Evolutionary conservation across 2,113 vertebrate species (phyloP), one percentile per base, ranked within the genome.

Genomic region (Dolichallabes microphthalmus): DNA sequence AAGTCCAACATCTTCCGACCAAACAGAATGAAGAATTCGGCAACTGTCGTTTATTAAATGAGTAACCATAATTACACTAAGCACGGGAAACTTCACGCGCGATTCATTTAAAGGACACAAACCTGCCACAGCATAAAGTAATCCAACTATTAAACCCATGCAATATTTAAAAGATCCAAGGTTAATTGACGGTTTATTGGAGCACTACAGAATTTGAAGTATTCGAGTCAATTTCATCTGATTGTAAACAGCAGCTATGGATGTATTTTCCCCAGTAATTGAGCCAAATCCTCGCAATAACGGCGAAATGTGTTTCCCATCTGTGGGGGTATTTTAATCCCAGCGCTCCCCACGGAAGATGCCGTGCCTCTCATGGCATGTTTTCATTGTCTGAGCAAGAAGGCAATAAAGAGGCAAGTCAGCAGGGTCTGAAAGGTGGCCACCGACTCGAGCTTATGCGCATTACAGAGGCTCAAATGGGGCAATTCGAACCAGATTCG

Each of bases 251-350:
- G 89, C 88, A 32, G 58, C 14, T 0, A 66, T 93, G 93, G 91
- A 93, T 94, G 92, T 93, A 88, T 93, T 94, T 91, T 92, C 85
- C 90, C 87, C 86, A 82, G 90, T 92, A 92, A 94, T 94, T 93
- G 86, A 93, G 91, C 90, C 80, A 91, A 94, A 93, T 92, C 90
- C 91, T 89, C 88, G n/a, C 20, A 5, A 74, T 22, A 92, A 92
- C 84, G 39, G 64, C 79, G 89, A 91, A 91, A 93, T 90, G 88
- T 89, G 89, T 90, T 91, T 88, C 74, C 20, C n/a, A 89, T 93
- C 92, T 92, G 89, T 91, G 87, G 87, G 84, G 89, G 87, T 92
- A 92, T 91, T 91, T 92, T 92, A 88, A 93, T 91, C 88, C 32
- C 85, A 50, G n/a, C 75, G 57, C 83, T 89, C 64, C 73, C 87